phyloP scores from a whole-genome alignment of 2,797 vertebrate species.

The Brachyrhaphis roseni region DNA sequence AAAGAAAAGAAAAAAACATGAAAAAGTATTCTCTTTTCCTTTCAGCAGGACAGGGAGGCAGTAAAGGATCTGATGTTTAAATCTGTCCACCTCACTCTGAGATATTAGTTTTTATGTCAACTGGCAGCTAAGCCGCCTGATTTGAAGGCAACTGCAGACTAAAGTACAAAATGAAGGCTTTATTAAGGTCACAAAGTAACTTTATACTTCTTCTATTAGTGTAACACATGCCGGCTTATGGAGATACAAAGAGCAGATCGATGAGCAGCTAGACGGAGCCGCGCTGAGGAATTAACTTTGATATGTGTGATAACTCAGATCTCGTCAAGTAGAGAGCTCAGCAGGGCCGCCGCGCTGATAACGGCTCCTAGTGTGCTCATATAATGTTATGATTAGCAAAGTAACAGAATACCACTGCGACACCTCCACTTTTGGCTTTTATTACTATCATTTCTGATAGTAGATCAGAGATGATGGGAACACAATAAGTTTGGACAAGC shows the following conservation, averaged over 20 bases:
- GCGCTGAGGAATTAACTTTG: constrained; percentile 57
- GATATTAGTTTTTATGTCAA: constrained; percentile 52
- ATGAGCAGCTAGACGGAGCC: constrained; percentile 61
- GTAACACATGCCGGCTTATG: constrained; percentile 64
- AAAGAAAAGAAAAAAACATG: neutral
- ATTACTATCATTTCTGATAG: neutral
- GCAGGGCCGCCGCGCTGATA: constrained; percentile 18
- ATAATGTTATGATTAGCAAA: constrained; percentile 39
- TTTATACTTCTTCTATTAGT: constrained; percentile 76
- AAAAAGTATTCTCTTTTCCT: neutral
- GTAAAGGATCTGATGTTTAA: constrained; percentile 31
- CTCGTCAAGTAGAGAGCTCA: constrained; percentile 23
- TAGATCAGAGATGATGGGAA: neutral
- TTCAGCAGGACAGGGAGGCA: neutral
- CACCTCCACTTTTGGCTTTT: neutral
- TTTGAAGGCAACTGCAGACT: constrained; percentile 37
- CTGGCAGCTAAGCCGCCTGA: constrained; percentile 42
- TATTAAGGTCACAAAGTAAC: constrained; percentile 79
- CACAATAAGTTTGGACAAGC: neutral
- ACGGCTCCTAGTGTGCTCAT: constrained; percentile 47
- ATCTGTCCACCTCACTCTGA: constrained; percentile 8
- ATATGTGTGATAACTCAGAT: constrained; percentile 67
- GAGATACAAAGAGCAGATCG: constrained; percentile 75
- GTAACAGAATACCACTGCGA: neutral
- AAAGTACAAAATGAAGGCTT: constrained; percentile 70